These are phyloP conservation scores for Aptenodytes forsteri DNA, from an alignment of 2,113 vertebrate species.

Conservation along the genomic window DNA sequence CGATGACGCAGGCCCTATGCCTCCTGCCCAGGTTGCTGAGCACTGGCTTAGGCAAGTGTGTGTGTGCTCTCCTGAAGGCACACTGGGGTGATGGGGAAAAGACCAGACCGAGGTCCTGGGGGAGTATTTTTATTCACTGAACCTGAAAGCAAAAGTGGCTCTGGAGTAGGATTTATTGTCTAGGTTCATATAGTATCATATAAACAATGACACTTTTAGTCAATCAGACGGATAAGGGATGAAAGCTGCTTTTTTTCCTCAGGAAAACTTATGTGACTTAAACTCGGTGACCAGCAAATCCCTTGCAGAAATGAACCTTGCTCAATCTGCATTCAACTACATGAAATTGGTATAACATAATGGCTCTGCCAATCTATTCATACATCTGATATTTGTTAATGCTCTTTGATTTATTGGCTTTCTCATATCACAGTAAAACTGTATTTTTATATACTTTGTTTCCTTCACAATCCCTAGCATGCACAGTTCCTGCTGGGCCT, in stretches of 20 bases:
- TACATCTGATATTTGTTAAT: slow-evolving; percentile 45
- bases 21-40: neutral
- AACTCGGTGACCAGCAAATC: neutral
- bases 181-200: neutral
- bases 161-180: neutral
- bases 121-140: neutral
- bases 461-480: neutral
- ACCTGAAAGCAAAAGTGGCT: neutral
- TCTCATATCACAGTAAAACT: neutral
- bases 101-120: neutral
- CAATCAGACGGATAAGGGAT: neutral
- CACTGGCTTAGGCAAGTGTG: neutral
- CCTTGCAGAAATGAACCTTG: neutral
- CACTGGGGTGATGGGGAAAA: neutral
- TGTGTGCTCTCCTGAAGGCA: neutral
- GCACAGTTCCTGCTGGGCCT: slow-evolving; percentile 38
- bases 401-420: slow-evolving; percentile 32
- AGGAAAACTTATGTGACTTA: neutral
- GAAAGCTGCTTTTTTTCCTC: neutral
- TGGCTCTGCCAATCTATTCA: neutral
- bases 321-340: slow-evolving; percentile 1
- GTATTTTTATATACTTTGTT: slow-evolving; percentile 14
- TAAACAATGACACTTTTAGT: neutral
- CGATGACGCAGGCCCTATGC: fast-evolving
- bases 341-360: neutral